phyloP scores from a whole-genome alignment of 2,113 vertebrate genomes.

The Ondatra zibethicus region DNA sequence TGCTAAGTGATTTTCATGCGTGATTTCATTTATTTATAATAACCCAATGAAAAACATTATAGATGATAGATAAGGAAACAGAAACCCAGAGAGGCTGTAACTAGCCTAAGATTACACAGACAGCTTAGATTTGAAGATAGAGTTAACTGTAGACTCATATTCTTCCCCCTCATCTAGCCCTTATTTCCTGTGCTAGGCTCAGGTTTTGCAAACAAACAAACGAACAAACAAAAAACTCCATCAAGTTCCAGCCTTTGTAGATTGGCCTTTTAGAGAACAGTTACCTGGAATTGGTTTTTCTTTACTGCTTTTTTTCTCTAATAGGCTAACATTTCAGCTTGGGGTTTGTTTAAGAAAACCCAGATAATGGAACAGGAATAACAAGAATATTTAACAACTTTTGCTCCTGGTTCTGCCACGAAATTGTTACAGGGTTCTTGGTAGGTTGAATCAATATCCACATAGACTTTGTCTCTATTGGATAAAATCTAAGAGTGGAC shows the following conservation, averaged over 20 bases:
- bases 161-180: background rate
- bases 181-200: background rate
- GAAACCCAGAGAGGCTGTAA: slow-evolving; percentile 40
- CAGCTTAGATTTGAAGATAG: slow-evolving; percentile 2
- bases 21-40: slow-evolving; percentile 41
- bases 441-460: background rate
- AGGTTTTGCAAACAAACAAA: background rate
- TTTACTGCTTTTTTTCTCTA: background rate
- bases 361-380: background rate
- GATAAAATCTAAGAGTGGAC: background rate
- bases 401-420: background rate
- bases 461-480: background rate
- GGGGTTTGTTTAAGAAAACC: slow-evolving; percentile 47
- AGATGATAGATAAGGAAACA: slow-evolving; percentile 56
- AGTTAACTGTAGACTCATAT: background rate
- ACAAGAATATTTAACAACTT: slow-evolving; percentile 4
- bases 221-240: background rate
- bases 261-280: background rate
- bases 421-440: background rate
- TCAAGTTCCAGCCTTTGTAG: background rate
- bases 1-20: slow-evolving; percentile 8
- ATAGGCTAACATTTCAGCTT: slow-evolving; percentile 19
- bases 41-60: background rate
- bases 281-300: slow-evolving; percentile 40
- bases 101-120: slow-evolving; percentile 16